Evolutionary conservation across 2,797 vertebrate genomes (phyloP).

Genomic region (Stomatorhinus walkeri): DNA sequence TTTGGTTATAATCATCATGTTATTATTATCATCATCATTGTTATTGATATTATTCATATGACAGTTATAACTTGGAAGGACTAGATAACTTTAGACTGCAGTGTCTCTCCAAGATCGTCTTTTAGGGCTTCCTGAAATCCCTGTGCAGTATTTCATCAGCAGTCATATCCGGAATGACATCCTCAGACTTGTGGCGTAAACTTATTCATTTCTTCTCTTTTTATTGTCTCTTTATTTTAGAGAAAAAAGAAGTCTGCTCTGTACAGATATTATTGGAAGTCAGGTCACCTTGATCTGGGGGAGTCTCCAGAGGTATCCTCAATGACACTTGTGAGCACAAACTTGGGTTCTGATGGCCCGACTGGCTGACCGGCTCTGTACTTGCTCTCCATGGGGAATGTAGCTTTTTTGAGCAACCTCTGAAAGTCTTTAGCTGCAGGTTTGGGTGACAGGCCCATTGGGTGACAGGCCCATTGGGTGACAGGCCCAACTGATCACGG

Average conservation of each 20-base stretch:
- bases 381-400: background rate
- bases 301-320: background rate
- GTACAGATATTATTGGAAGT: slow-evolving; percentile 29
- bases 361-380: background rate
- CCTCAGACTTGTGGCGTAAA: slow-evolving; percentile 26
- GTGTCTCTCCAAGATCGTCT: slow-evolving; percentile 31
- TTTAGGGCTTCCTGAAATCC: slow-evolving; percentile 38
- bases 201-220: slow-evolving; percentile 28
- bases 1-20: slow-evolving; percentile 46
- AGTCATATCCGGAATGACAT: slow-evolving; percentile 36
- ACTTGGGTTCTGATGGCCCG: background rate
- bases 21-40: slow-evolving; percentile 44
- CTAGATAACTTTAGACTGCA: slow-evolving; percentile 33
- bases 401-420: background rate
- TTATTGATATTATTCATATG: slow-evolving; percentile 41
- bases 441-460: background rate
- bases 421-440: background rate
- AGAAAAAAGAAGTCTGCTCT: slow-evolving; percentile 30
- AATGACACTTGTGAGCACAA: background rate
- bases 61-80: slow-evolving; percentile 47
- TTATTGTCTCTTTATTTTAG: slow-evolving; percentile 14
- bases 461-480: background rate
- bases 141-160: slow-evolving; percentile 41
- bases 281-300: slow-evolving; percentile 21
- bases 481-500: background rate